Conservation (phyloP, 37 sponge, comb jelly and placozoan genomes). For the Oopsacas minuta region DNA sequence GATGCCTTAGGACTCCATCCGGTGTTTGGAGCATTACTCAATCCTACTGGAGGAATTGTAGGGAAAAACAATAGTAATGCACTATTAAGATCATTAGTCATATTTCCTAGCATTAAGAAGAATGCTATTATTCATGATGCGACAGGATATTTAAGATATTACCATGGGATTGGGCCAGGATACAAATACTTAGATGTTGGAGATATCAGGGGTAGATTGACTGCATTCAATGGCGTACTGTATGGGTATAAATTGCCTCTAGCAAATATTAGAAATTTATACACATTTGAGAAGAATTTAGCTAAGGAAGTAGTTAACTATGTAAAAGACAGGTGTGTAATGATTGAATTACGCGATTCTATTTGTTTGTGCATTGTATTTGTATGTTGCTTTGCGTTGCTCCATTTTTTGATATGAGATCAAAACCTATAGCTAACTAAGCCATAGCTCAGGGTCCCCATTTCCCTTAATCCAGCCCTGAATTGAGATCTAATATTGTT, state of each 20-base stretch:
- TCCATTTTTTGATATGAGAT: too few relatives aligned
- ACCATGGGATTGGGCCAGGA: not conserved
- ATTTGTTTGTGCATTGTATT: too few relatives aligned
- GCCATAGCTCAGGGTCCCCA: too few relatives aligned
- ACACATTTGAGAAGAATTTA: too few relatives aligned
- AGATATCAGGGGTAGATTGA: not conserved
- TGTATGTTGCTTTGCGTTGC: too few relatives aligned
- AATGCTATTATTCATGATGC: not conserved
- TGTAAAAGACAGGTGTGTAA: not conserved
- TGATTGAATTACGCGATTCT: not conserved
- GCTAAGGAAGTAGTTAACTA: too few relatives aligned
- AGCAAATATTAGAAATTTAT: not conserved
- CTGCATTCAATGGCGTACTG: not conserved
- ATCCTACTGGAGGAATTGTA: not conserved
- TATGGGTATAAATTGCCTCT: not conserved
- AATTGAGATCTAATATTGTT: too few relatives aligned
- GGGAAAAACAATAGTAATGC: not conserved
- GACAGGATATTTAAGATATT: not conserved
- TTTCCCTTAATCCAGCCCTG: too few relatives aligned
- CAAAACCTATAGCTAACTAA: too few relatives aligned
- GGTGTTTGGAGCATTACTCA: not conserved
- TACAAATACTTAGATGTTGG: not conserved
- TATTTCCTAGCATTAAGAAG: not conserved
- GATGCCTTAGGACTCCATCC: slow-evolving; percentile 8
- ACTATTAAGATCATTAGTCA: not conserved